phyloP scores from a whole-genome alignment of 2,113 vertebrate genomes.

The Varanus komodoensis region DNA sequence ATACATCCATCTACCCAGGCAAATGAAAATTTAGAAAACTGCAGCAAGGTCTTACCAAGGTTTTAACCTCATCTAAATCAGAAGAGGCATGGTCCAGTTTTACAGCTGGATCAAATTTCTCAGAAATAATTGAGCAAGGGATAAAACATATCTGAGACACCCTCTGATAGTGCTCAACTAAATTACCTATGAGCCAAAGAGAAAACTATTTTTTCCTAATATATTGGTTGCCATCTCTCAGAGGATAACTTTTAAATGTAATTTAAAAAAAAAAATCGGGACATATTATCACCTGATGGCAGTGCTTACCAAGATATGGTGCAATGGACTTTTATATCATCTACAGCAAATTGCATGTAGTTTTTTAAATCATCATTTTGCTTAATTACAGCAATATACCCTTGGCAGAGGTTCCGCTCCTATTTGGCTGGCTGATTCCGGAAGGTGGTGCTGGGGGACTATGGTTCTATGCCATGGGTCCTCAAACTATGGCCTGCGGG shows the following conservation, averaged over 20 bases:
- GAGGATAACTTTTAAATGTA: not conserved
- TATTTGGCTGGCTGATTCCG: no score
- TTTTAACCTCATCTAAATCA: not conserved
- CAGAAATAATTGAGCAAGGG: not conserved
- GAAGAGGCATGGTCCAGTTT: not conserved
- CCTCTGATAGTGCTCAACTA: not conserved
- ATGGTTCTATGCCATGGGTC: no score
- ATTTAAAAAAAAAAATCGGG: no score
- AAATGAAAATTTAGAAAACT: not conserved
- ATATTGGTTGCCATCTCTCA: not conserved
- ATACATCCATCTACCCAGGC: not conserved
- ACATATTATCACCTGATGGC: conserved; percentile 67
- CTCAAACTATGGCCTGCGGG: no score
- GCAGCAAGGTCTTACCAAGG: not conserved
- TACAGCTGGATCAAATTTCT: not conserved
- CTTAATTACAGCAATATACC: rapidly evolving
- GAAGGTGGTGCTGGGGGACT: no score
- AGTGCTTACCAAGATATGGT: conserved; percentile 57
- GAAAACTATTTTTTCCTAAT: not conserved
- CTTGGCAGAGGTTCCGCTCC: not conserved
- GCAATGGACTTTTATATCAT: not conserved
- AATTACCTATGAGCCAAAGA: not conserved
- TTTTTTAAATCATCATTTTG: conserved; percentile 17
- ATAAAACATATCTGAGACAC: not conserved
- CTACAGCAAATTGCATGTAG: not conserved